Conservation (phyloP, 2,797 vertebrate species). For the Notolabrus celidotus region DNA sequence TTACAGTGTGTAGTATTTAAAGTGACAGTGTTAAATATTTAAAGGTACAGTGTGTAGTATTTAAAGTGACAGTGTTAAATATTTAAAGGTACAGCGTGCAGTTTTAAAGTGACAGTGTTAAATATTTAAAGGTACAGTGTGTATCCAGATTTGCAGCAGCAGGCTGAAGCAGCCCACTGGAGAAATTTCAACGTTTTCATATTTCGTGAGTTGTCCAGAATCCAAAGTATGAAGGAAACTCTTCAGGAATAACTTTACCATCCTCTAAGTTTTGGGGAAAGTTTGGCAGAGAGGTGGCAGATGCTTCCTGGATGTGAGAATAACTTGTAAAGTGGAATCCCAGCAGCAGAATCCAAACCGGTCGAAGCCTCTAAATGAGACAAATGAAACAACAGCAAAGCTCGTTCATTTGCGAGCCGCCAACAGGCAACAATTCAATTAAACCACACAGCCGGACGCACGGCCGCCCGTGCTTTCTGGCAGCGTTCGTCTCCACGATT, state of each 20-base stretch:
- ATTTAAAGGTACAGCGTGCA: no score
- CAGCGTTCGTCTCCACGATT: slow-evolving; percentile 26
- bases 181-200: no score
- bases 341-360: slow-evolving; percentile 33
- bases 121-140: no score
- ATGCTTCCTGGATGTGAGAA: slow-evolving; percentile 10
- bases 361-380: slow-evolving; percentile 47
- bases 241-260: neutral
- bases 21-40: no score
- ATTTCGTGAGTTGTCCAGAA: no score
- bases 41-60: no score
- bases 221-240: no score
- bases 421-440: slow-evolving; percentile 73
- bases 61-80: no score
- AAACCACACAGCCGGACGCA: slow-evolving; percentile 32
- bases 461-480: slow-evolving; percentile 37
- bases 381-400: slow-evolving; percentile 41
- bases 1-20: no score
- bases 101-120: no score
- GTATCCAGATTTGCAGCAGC: no score
- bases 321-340: slow-evolving; percentile 16
- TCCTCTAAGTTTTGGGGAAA: neutral
- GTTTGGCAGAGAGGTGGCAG: slow-evolving; percentile 5
- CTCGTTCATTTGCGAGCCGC: slow-evolving; percentile 48
- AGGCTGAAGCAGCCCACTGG: no score